phyloP scores from a whole-genome alignment of 1,140 invertebrate species.

The Chymomyza costata region DNA sequence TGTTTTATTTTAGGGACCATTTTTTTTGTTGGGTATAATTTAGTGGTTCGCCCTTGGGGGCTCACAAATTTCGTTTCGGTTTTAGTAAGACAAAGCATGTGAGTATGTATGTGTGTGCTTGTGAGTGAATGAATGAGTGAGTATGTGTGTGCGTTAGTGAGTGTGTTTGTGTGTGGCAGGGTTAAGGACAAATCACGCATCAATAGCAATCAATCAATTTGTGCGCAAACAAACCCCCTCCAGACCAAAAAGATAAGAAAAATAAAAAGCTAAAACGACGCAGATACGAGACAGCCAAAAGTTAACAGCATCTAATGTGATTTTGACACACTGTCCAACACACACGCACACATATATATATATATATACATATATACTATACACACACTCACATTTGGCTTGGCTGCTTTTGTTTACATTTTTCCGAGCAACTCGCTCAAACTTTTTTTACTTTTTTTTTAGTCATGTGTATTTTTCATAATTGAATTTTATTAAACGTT shows the following conservation, averaged over 20 bases:
- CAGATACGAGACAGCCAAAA: slow-evolving; percentile 41
- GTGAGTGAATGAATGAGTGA: slow-evolving; percentile 10
- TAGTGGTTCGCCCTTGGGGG: too few species aligned
- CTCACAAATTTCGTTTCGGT: too few species aligned
- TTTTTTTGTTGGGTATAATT: slow-evolving; percentile 14
- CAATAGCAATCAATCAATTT: slow-evolving; percentile 72
- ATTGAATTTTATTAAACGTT: slow-evolving; percentile 64
- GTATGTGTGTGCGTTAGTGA: slow-evolving; percentile 12
- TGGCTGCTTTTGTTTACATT: slow-evolving; percentile 44
- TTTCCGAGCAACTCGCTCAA: slow-evolving; percentile 5
- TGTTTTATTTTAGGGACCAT: slow-evolving; percentile 16
- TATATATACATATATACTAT: slow-evolving; percentile 2
- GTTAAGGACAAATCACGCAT: slow-evolving; percentile 68
- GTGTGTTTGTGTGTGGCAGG: slow-evolving; percentile 32
- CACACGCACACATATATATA: slow-evolving; percentile 20
- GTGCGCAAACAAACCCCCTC: slow-evolving; percentile 52
- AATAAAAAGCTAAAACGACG: slow-evolving; percentile 6
- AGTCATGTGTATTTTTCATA: slow-evolving; percentile 43
- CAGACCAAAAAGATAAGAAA: slow-evolving; percentile 23
- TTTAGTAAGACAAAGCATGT: background rate
- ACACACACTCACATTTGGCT: slow-evolving; percentile 2
- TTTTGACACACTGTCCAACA: slow-evolving; percentile 56
- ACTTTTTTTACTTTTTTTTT: background rate
- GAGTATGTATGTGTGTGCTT: background rate
- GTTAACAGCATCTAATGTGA: slow-evolving; percentile 70